These are phyloP conservation scores for Darevskia mixta DNA, from an alignment of 2,797 vertebrate genomes.

Conservation along the genomic window DNA sequence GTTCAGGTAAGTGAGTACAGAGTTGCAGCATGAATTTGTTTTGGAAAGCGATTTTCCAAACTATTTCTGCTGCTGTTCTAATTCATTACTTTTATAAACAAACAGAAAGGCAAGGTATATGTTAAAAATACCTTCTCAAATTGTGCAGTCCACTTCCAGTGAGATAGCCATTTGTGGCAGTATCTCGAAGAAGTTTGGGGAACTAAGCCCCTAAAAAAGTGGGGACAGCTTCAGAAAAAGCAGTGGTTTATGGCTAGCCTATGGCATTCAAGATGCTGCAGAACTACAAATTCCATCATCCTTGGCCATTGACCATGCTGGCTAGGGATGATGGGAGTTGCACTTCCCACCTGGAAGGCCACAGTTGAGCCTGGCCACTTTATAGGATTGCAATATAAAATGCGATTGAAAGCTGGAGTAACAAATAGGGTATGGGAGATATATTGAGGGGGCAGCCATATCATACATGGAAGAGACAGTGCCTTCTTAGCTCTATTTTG, in stretches of 20 bases:
- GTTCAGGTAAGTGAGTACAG: not conserved
- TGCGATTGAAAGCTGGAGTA: not conserved
- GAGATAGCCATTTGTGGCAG: not conserved
- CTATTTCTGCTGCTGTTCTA: not conserved
- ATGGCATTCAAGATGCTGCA: too few relatives aligned
- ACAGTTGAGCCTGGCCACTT: too few relatives aligned
- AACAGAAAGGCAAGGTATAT: not conserved
- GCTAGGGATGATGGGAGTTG: too few relatives aligned
- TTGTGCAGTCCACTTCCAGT: not conserved
- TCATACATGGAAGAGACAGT: not conserved
- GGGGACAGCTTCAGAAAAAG: not conserved
- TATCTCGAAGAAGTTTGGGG: not conserved
- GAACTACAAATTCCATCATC: too few relatives aligned
- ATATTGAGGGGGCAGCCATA: not conserved
- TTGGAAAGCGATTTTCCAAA: not conserved
- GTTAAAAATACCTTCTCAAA: not conserved
- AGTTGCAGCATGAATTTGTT: not conserved
- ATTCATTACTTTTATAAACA: not conserved
- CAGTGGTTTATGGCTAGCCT: not conserved
- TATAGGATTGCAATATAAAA: not conserved
- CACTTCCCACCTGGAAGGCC: too few relatives aligned
- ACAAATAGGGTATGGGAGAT: not conserved
- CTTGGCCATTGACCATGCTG: too few relatives aligned
- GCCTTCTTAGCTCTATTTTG: not conserved
- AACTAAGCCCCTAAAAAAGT: too few relatives aligned